Conservation (phyloP, 2,797 vertebrate species). For the Picus viridis region DNA sequence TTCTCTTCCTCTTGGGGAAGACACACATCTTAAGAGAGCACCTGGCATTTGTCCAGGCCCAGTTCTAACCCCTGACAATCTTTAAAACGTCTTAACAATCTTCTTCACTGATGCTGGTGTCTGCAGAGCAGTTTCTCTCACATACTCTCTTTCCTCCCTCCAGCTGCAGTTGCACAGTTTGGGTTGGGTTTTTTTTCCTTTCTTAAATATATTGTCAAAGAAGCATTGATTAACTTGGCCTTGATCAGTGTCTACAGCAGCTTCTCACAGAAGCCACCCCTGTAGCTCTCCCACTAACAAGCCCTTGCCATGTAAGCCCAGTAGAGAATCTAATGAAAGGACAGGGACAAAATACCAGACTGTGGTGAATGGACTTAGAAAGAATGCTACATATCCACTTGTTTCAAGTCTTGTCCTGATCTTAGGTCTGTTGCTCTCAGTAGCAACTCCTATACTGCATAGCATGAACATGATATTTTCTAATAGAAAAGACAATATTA, state of each 20-base stretch:
- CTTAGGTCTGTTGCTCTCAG: neutral
- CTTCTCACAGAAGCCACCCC: too few relatives aligned
- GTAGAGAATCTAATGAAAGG: neutral
- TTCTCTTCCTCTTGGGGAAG: too few relatives aligned
- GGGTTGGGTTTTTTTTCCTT: too few relatives aligned
- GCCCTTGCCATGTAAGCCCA: neutral
- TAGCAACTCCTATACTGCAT: neutral
- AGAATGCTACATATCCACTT: neutral
- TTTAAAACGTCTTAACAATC: neutral
- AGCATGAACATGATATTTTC: neutral
- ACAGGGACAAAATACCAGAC: neutral
- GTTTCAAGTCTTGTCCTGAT: neutral
- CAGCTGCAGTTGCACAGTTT: neutral
- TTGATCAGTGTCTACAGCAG: too few relatives aligned
- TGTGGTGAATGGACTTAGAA: neutral
- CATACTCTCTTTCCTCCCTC: neutral
- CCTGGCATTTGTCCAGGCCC: too few relatives aligned
- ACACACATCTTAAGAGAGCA: too few relatives aligned
- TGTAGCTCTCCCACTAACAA: too few relatives aligned
- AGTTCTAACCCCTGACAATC: too few relatives aligned
- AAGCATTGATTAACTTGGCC: too few relatives aligned
- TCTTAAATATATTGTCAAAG: too few relatives aligned
- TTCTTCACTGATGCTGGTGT: neutral
- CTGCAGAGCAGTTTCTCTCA: neutral
- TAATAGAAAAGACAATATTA: neutral